Evolutionary conservation across 2,888 invertebrate genomes (phyloP), one percentile per base, ranked within the genome.

Genomic region (Graphium colonna): DNA sequence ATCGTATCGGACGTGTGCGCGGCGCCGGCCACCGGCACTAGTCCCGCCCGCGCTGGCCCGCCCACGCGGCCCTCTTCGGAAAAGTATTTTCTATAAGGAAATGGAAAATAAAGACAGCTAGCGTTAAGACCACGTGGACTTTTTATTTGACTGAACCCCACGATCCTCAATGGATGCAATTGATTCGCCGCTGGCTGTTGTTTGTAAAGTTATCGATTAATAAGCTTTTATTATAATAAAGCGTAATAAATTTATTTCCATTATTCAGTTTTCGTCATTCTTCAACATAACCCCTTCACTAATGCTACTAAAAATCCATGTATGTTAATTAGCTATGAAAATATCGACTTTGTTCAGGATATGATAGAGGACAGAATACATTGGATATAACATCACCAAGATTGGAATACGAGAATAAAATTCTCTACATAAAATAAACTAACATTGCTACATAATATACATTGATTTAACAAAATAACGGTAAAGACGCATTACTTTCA

Each of bases 41-140:
- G n/a, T n/a, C n/a, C n/a, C n/a, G n/a, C n/a, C n/a, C n/a, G n/a
- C n/a, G n/a, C n/a, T n/a, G n/a, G n/a, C n/a, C n/a, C n/a, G n/a
- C n/a, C n/a, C n/a, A n/a, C n/a, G n/a, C n/a, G n/a, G n/a, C n/a
- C n/a, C 77, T 77, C 81, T 77, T 77, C 75, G 79, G 77, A 83
- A 88, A 81, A 75, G 77, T 87, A 86, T 88, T 89, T 90, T 90
- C 88, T 87, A 75, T 86, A 88, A 86, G 88, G 86, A 87, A 87
- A 87, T 87, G 84, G 87, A 86, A 90, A 90, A 90, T 90, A 90
- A 90, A 90, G 90, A 90, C 90, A 90, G 82, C 88, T 89, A 89
- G 88, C 79, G 67, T 85, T 90, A 90, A 90, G 89, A 81, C 83
- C 78, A 85, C 55, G 62, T 39, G 15, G 16, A 60, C 44, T 65